phyloP scores from a whole-genome alignment of 2,888 invertebrate species.

The Pachydiplax longipennis region DNA sequence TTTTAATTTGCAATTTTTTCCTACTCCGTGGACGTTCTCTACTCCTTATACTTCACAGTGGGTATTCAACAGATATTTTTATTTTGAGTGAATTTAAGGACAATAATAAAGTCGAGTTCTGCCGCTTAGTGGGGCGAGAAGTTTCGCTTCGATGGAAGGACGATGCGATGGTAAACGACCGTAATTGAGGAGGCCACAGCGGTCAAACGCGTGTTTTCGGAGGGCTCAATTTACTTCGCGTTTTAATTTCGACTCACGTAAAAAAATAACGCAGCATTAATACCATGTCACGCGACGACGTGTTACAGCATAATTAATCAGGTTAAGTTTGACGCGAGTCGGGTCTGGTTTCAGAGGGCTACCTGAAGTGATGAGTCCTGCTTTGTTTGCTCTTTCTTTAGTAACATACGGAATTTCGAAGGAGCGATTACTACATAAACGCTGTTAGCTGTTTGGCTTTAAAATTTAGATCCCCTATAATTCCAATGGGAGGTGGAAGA shows the following conservation, averaged over 20 bases:
- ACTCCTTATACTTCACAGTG: no score
- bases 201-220: not conserved
- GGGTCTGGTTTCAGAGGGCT: not conserved
- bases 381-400: not conserved
- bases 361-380: not conserved
- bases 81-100: no score
- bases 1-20: no score
- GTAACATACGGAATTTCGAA: no score
- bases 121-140: not conserved
- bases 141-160: not conserved
- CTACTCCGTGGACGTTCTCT: no score
- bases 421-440: no score
- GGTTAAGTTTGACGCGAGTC: not conserved
- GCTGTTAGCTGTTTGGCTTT: no score
- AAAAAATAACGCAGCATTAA: not conserved
- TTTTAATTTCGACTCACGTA: not conserved
- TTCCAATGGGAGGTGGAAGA: no score
- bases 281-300: not conserved
- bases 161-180: not conserved
- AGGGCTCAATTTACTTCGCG: not conserved
- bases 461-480: no score
- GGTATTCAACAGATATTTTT: no score
- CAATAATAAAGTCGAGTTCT: not conserved
- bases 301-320: not conserved
- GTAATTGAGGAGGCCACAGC: not conserved